Conservation (phyloP, 1,140 invertebrate species). For the Monochamus saltuarius region DNA sequence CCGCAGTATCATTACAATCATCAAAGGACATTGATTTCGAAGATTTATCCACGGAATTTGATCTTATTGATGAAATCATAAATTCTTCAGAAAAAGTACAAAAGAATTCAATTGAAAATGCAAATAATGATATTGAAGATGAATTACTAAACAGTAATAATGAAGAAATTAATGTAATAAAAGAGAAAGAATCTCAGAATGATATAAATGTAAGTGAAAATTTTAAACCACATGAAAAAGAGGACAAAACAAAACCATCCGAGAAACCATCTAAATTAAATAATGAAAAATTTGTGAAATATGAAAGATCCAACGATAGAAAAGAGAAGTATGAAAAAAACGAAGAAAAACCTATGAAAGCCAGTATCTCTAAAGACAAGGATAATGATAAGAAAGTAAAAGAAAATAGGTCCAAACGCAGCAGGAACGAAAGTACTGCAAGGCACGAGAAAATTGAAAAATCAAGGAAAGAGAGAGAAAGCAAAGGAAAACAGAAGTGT, state of each 20-base stretch:
- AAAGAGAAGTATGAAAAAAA: conserved; percentile 29
- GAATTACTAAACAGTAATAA: too few relatives aligned
- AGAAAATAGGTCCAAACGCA: conserved; percentile 12
- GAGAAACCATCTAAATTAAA: conserved; percentile 24
- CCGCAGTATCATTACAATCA: conserved; percentile 23
- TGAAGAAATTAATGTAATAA: too few relatives aligned
- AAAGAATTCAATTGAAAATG: conserved; percentile 2
- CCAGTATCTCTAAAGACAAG: conserved; percentile 17
- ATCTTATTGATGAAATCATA: conserved; percentile 47
- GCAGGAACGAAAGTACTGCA: conserved; percentile 15
- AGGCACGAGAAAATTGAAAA: conserved; percentile 8
- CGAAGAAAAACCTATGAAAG: conserved; percentile 23
- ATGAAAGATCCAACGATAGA: conserved; percentile 27
- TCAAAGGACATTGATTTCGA: conserved; percentile 46
- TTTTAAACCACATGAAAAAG: conserved; percentile 11
- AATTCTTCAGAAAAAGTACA: conserved; percentile 37
- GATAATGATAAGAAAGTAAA: conserved; percentile 8
- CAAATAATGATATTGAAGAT: conserved; percentile 15
- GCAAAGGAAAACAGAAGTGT: conserved; percentile 4
- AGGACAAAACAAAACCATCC: conserved; percentile 3
- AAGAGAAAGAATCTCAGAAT: conserved; percentile 1
- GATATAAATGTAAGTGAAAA: conserved; percentile 10
- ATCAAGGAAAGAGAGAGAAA: neutral
- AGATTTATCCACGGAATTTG: conserved; percentile 51
- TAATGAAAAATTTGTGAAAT: neutral